Conservation (phyloP, 2,888 invertebrate species). For the Drosophila mulleri region DNA sequence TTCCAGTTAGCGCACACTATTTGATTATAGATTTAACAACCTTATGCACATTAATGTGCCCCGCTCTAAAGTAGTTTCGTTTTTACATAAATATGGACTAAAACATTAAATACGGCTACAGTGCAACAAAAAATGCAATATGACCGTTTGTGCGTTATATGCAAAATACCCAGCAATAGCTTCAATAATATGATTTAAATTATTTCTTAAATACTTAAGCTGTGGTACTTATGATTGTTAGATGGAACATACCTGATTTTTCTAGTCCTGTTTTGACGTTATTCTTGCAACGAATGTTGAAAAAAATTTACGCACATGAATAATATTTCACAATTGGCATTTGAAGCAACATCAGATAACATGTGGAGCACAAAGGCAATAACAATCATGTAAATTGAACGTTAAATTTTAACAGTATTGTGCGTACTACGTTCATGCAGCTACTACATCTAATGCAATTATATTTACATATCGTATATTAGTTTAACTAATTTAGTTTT, state of each 20-base stretch:
- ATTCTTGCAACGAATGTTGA: neutral
- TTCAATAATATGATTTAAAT: neutral
- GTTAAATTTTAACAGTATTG: neutral
- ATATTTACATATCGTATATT: too few relatives aligned
- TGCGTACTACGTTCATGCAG: too few relatives aligned
- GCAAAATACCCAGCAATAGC: constrained; percentile 16
- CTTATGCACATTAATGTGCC: constrained; percentile 38
- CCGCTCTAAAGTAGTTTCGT: constrained; percentile 19
- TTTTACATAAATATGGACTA: constrained; percentile 53
- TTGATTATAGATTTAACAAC: constrained; percentile 28
- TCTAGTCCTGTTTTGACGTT: neutral
- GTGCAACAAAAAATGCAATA: constrained; percentile 50
- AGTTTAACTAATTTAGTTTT: neutral
- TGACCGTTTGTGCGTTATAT: constrained; percentile 23
- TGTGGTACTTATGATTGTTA: neutral
- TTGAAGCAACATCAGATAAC: neutral
- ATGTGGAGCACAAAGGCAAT: constrained; percentile 2
- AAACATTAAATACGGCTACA: constrained; percentile 59
- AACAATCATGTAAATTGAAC: too few relatives aligned
- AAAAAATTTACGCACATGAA: neutral
- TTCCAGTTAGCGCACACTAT: constrained; percentile 23
- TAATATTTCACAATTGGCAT: neutral
- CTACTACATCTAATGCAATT: too few relatives aligned
- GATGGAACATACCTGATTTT: neutral
- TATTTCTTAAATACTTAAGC: constrained; percentile 1